Evolutionary conservation across 2,888 invertebrate genomes (phyloP).

Genomic region (Carcina quercana): DNA sequence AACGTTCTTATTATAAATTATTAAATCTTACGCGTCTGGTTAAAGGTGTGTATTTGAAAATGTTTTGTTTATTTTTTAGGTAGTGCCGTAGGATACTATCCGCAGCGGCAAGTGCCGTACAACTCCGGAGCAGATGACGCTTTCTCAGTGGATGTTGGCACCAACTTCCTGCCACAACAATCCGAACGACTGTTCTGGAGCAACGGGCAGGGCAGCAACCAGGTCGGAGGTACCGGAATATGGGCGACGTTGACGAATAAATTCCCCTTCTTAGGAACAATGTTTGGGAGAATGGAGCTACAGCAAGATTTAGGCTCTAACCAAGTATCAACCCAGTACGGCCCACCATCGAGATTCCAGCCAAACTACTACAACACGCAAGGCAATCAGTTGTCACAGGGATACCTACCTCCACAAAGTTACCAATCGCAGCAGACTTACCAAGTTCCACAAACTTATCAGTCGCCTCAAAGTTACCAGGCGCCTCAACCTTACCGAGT

Average conservation of each 20-base stretch:
- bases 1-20: background rate
- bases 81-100: constrained; percentile 47
- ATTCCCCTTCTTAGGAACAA: constrained; percentile 54
- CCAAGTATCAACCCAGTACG: constrained; percentile 24
- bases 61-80: constrained; percentile 42
- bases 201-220: constrained; percentile 48
- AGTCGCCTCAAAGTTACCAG: constrained; percentile 17
- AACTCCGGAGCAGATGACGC: constrained; percentile 49
- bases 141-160: constrained; percentile 36
- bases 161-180: constrained; percentile 40
- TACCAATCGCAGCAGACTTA: constrained; percentile 20
- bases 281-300: constrained; percentile 61
- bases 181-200: constrained; percentile 62
- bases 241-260: constrained; percentile 63
- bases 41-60: too few relatives aligned
- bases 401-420: constrained; percentile 23
- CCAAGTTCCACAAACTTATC: constrained; percentile 8
- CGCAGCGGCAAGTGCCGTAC: constrained; percentile 50
- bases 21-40: too few relatives aligned
- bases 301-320: constrained; percentile 37
- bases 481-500: constrained; percentile 24
- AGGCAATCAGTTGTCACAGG: constrained; percentile 21
- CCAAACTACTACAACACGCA: constrained; percentile 20
- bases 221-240: constrained; percentile 59
- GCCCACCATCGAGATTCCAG: constrained; percentile 21